phyloP scores from a whole-genome alignment of 2,797 vertebrate genomes.

The Trachops cirrhosus region DNA sequence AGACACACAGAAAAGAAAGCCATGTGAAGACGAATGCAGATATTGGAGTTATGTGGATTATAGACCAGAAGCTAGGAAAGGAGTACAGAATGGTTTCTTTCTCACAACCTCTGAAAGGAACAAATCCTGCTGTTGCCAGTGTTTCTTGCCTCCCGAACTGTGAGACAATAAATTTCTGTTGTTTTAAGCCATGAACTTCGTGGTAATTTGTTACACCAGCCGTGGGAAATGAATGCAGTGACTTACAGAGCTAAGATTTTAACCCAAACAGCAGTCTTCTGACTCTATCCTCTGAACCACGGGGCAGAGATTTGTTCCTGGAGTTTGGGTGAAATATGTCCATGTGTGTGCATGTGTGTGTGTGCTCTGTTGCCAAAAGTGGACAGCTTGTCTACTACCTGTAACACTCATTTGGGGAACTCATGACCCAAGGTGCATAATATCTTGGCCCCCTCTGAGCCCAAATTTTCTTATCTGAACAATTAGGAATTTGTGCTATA shows the following conservation, averaged over 20 bases:
- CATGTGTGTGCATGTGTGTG: background rate
- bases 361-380: background rate
- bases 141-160: background rate
- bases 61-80: background rate
- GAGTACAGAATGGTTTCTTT: background rate
- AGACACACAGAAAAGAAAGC: background rate
- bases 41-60: background rate
- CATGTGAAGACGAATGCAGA: background rate
- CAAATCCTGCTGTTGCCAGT: background rate
- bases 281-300: background rate
- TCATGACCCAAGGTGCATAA: background rate
- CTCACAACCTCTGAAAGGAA: background rate
- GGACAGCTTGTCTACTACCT: background rate
- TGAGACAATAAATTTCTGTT: background rate
- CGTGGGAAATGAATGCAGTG: background rate
- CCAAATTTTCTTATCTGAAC: conserved; percentile 35
- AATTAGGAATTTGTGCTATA: conserved; percentile 4
- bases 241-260: conserved; percentile 30
- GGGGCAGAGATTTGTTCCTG: background rate
- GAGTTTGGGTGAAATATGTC: background rate
- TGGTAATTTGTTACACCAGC: background rate
- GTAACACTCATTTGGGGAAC: background rate
- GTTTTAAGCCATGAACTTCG: background rate
- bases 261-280: background rate
- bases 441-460: background rate